These are phyloP conservation scores for Indri indri DNA, from an alignment of 2,113 vertebrate genomes.

Conservation along the genomic window DNA sequence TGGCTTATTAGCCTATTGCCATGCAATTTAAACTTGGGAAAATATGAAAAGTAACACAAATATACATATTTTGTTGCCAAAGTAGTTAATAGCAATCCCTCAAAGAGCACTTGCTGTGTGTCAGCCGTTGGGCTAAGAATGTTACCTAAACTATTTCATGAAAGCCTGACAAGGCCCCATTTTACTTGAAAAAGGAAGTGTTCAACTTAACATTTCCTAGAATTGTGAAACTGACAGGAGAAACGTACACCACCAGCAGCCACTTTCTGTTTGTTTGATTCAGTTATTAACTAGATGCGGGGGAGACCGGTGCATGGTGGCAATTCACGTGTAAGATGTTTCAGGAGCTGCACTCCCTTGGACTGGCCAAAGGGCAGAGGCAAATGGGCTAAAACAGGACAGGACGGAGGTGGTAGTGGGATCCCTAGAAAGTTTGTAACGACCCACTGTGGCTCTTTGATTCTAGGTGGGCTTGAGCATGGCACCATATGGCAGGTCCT, in stretches of 20 bases:
- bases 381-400: neutral
- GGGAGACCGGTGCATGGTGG: neutral
- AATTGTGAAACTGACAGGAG: neutral
- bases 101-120: neutral
- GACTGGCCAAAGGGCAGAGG: neutral
- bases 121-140: neutral
- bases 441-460: neutral
- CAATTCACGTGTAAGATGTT: neutral
- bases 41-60: neutral
- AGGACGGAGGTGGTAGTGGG: neutral
- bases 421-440: neutral
- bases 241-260: neutral
- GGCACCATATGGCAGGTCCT: neutral
- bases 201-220: conserved; percentile 31
- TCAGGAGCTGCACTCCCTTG: neutral
- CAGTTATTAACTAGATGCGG: neutral
- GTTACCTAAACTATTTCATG: neutral
- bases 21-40: neutral
- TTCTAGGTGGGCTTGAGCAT: neutral
- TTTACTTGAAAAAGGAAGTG: conserved; percentile 36
- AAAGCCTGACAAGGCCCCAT: neutral
- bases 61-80: neutral
- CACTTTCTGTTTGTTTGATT: conserved; percentile 1
- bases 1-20: neutral
- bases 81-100: neutral